Evolutionary conservation across 2,113 vertebrate species (phyloP).

Genomic region (Glaucidium brasilianum): DNA sequence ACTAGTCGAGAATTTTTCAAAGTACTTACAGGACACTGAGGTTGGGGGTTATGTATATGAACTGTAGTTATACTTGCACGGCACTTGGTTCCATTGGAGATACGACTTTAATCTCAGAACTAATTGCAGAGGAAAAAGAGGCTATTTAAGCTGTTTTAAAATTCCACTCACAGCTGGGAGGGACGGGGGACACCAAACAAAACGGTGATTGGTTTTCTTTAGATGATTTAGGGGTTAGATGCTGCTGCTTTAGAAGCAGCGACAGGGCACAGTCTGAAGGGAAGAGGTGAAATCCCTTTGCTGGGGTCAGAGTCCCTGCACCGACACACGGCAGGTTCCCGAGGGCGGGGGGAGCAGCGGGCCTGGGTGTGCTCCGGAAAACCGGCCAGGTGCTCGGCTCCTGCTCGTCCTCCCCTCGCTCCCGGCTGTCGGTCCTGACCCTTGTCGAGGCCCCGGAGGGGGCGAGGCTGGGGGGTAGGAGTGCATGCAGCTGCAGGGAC

Average conservation of each 20-base stretch:
- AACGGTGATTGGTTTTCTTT: background rate
- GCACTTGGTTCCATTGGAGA: background rate
- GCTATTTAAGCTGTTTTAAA: background rate
- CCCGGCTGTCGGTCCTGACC: no score
- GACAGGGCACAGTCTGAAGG: background rate
- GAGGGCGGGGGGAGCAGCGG: no score
- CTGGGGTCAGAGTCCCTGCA: background rate
- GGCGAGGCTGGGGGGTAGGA: no score
- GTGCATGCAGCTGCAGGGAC: no score
- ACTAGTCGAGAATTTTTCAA: background rate
- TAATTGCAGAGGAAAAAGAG: background rate
- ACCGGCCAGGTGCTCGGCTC: no score
- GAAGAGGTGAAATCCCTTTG: background rate
- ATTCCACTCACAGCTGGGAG: background rate
- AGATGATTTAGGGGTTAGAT: background rate
- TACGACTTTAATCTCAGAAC: background rate
- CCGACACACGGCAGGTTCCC: background rate
- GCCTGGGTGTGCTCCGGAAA: no score
- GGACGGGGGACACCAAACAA: no score
- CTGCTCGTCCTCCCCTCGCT: no score
- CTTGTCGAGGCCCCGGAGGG: no score
- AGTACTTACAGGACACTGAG: background rate
- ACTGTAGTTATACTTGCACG: no score
- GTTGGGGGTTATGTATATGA: background rate
- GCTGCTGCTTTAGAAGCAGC: background rate